These are phyloP conservation scores for Cariama cristata DNA, from an alignment of 2,113 vertebrate species.

Conservation along the genomic window DNA sequence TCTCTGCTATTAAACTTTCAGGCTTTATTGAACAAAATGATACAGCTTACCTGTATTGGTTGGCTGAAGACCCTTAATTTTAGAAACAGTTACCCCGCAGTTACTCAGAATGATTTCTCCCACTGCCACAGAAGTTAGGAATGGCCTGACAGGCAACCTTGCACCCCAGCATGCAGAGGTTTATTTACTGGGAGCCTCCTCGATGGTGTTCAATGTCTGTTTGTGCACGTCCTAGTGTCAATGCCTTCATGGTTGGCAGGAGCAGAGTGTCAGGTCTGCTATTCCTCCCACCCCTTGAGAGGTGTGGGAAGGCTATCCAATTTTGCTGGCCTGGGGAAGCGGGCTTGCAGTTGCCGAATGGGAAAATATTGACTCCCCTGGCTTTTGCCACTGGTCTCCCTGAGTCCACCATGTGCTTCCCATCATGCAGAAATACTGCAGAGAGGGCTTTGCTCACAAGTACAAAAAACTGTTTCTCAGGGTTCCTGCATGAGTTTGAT, in stretches of 20 bases:
- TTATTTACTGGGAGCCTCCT: neutral
- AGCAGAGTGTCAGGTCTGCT: neutral
- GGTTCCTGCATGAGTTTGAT: neutral
- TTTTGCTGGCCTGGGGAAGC: neutral
- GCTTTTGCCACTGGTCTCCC: neutral
- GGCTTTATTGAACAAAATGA: slow-evolving; percentile 60
- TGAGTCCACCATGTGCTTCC: neutral
- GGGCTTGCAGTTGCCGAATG: accelerated
- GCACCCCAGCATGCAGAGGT: neutral
- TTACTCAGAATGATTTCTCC: neutral
- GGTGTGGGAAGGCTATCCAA: neutral
- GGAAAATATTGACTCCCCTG: neutral
- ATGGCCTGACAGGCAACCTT: accelerated
- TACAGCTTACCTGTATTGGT: neutral
- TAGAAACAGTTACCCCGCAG: neutral
- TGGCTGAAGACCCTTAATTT: slow-evolving; percentile 5
- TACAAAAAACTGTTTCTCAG: neutral
- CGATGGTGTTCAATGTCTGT: accelerated
- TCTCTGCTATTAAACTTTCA: slow-evolving; percentile 48
- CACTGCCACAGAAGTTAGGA: neutral
- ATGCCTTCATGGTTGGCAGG: neutral
- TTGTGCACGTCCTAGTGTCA: accelerated
- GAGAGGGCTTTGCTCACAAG: neutral
- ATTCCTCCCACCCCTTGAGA: neutral
- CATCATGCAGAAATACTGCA: neutral